phyloP scores from a whole-genome alignment of 2,888 invertebrate genomes.

The Meteorus cinctellus region DNA sequence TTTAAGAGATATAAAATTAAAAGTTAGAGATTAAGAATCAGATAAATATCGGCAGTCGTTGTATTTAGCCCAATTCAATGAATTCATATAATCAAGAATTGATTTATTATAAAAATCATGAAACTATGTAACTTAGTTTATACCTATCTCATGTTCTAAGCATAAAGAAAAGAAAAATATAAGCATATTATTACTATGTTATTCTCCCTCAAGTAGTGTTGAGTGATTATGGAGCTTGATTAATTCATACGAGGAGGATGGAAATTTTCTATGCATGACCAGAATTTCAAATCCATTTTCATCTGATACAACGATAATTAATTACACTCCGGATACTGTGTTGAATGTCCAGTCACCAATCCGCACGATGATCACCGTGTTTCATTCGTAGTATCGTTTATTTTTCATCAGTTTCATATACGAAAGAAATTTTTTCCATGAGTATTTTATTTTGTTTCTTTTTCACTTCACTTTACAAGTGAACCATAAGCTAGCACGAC shows the following conservation, averaged over 20 bases:
- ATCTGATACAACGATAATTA: slow-evolving; percentile 1
- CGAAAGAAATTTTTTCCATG: slow-evolving; percentile 3
- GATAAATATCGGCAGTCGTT: background rate
- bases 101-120: background rate
- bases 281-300: background rate
- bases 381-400: background rate
- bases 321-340: background rate
- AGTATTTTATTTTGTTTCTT: slow-evolving; percentile 6
- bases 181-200: background rate
- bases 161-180: background rate
- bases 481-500: slow-evolving; percentile 6
- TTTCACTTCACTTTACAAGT: background rate
- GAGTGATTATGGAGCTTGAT: background rate
- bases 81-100: background rate
- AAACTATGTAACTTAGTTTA: background rate
- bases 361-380: background rate
- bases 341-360: background rate
- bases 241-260: background rate
- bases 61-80: background rate
- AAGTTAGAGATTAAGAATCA: background rate
- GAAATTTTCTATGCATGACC: background rate
- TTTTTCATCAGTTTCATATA: slow-evolving; percentile 24
- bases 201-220: background rate
- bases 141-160: background rate
- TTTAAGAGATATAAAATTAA: background rate